Conservation (phyloP, 2,797 vertebrate genomes). For the Anomalospiza imberbis region DNA sequence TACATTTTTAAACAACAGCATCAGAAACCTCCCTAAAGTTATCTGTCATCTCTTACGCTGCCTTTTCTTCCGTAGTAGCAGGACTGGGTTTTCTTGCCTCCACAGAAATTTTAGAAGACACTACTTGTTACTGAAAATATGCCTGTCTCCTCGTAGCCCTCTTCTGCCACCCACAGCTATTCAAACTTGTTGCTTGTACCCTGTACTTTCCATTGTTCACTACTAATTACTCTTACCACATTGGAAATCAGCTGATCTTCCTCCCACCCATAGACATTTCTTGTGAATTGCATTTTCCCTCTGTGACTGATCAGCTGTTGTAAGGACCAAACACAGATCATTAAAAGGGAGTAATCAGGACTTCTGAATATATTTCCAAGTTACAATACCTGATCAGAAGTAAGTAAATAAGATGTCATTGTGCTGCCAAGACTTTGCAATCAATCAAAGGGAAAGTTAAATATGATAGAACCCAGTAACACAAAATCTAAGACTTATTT, state of each 20-base stretch:
- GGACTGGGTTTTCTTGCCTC: not conserved
- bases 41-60: not conserved
- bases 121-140: not conserved
- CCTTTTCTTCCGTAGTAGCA: not conserved
- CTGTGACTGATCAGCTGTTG: not conserved
- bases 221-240: not conserved
- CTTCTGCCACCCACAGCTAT: not conserved
- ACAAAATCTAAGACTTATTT: not conserved
- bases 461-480: not conserved
- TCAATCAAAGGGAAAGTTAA: not conserved
- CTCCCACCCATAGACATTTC: not conserved
- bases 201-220: not conserved
- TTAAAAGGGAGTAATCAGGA: not conserved
- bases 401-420: not conserved
- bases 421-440: not conserved
- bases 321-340: not conserved
- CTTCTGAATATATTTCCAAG: not conserved
- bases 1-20: not conserved
- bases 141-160: not conserved
- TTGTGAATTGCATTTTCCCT: not conserved
- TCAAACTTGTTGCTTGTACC: rapidly evolving
- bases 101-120: not conserved
- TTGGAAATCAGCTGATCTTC: not conserved
- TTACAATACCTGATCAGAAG: not conserved
- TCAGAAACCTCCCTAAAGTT: not conserved